Conservation (phyloP, 2,113 vertebrate species). For the Ovis canadensis region DNA sequence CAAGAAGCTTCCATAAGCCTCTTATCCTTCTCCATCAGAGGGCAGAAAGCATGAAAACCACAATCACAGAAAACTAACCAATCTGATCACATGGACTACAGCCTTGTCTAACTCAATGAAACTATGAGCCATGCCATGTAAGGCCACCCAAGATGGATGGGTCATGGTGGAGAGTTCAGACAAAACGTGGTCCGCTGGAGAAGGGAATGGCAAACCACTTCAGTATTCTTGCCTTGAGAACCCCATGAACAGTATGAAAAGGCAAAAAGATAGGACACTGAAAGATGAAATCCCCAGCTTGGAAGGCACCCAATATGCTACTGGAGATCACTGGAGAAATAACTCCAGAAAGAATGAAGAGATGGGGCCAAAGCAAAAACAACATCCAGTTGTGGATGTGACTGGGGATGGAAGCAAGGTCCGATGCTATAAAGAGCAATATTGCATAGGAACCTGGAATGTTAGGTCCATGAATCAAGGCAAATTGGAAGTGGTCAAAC, state of each 20-base stretch:
- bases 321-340: neutral
- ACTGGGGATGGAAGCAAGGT: neutral
- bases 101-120: neutral
- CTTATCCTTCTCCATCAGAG: neutral
- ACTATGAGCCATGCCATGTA: neutral
- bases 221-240: neutral
- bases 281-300: neutral
- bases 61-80: neutral
- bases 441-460: neutral
- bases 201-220: neutral
- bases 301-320: neutral
- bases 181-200: neutral
- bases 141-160: neutral
- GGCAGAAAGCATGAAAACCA: neutral
- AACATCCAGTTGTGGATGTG: neutral
- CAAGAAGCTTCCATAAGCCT: neutral
- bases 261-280: neutral
- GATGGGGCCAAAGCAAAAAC: neutral
- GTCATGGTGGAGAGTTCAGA: neutral
- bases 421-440: neutral
- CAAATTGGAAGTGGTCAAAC: neutral
- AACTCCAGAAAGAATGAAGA: neutral
- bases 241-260: neutral
- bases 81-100: neutral
- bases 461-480: neutral